Conservation (phyloP, 2,888 invertebrate genomes). For the Temnothorax ravouxi region DNA sequence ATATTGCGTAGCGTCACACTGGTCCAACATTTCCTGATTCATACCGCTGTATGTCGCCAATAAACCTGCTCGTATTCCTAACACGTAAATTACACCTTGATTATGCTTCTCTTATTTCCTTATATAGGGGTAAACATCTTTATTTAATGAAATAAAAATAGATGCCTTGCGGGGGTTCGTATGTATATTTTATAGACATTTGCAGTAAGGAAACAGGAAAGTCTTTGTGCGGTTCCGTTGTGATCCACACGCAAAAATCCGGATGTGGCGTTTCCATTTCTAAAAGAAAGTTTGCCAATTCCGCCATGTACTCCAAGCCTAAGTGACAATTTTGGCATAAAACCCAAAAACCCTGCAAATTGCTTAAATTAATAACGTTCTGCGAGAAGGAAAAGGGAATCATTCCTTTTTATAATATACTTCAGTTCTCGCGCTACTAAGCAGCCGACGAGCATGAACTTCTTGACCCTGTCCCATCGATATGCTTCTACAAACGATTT, state of each 20-base stretch:
- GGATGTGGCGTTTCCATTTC: constrained; percentile 88
- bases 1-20: constrained; percentile 93
- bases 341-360: constrained; percentile 92
- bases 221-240: constrained; percentile 92
- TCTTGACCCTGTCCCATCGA: constrained; percentile 97
- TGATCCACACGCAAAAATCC: constrained; percentile 94
- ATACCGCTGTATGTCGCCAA: constrained; percentile 94
- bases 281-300: constrained; percentile 90
- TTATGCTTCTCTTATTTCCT: neutral
- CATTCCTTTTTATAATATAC: constrained; percentile 59
- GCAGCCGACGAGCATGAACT: constrained; percentile 92
- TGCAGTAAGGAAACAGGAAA: constrained; percentile 95
- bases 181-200: constrained; percentile 95
- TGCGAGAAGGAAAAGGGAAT: neutral
- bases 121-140: neutral
- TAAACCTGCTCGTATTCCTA: constrained; percentile 94
- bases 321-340: constrained; percentile 96
- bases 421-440: constrained; percentile 84
- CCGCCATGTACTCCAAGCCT: constrained; percentile 94
- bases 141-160: constrained; percentile 25
- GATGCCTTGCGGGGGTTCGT: constrained; percentile 94
- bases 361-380: constrained; percentile 1
- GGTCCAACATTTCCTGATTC: constrained; percentile 94
- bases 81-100: neutral
- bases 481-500: constrained; percentile 90